phyloP scores from a whole-genome alignment of 2,113 vertebrate genomes.

The Propithecus coquereli region DNA sequence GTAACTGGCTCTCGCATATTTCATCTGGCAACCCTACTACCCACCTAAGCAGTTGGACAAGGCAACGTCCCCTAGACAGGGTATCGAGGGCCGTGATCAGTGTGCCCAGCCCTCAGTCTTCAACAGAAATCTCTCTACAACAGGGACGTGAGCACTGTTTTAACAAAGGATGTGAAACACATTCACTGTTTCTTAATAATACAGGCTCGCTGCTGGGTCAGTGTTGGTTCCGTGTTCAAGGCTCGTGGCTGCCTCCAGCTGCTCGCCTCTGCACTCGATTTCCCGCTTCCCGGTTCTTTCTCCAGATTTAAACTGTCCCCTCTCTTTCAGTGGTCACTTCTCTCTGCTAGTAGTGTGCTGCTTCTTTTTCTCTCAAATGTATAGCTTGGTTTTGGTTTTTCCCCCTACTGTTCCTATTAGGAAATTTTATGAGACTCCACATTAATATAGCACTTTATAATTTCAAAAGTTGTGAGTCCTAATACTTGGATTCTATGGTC shows the following conservation, averaged over 20 bases:
- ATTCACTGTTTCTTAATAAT: background rate
- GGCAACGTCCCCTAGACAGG: background rate
- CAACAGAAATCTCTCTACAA: background rate
- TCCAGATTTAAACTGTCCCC: background rate
- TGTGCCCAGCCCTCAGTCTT: background rate
- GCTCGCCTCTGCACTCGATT: no score
- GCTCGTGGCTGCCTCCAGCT: background rate
- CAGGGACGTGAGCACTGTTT: background rate
- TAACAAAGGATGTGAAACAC: background rate
- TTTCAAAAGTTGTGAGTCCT: background rate
- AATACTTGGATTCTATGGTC: background rate
- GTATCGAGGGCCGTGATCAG: background rate
- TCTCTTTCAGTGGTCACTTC: background rate
- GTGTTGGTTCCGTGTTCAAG: background rate
- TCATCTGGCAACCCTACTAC: background rate
- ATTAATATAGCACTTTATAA: background rate
- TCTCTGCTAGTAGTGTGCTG: background rate
- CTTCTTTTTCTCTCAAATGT: background rate
- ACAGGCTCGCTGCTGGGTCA: background rate
- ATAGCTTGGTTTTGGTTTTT: background rate
- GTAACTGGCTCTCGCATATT: background rate
- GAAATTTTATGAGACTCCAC: background rate
- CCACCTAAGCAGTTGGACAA: background rate
- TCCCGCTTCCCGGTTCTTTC: background rate
- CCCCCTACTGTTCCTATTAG: background rate